Base-by-base conservation (phyloP, 2,113 vertebrate species). In the Holacanthus passer region DNA sequence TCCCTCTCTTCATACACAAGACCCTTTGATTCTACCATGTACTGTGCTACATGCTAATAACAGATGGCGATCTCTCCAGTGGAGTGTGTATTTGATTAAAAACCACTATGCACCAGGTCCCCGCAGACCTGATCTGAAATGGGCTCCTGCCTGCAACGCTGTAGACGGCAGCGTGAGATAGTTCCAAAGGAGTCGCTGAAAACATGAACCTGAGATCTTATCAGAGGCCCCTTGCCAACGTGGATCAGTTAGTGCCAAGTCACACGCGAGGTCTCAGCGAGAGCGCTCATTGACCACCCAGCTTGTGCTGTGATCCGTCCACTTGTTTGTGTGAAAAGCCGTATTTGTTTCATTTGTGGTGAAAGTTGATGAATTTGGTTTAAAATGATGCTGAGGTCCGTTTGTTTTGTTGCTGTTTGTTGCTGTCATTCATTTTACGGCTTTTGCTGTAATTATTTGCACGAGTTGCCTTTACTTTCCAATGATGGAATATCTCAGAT, bases 51-150 rank as follows among this genome's bases (percentile, higher is more conserved):
- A 39, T 86, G 88, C 84, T 88, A 88, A 84, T 90, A 77, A 65
- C 65, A 90, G 86, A 90, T 92, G 71, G 9, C 71, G 85, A 85
- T 92, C 91, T 90, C 41, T 81, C 50, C 78, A 60, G 85, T 31
- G 68, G 68, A 65, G 83, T 84, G 83, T 89, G 88, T 65, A 75
- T 91, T 90, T 89, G 63, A 89, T 93, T 92, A 83, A 88, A 88
- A 87, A 48, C 39, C 64, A 71, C 71, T 79, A 31, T 76, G 73
- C 77, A 48, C 45, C 32, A 55, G 9, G 65, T 79, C 74, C 71
- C 83, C 32, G 22, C 0, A 16, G 74, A 56, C 67, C 69, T 67
- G 39, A 55, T 77, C 59, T 75, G 73, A 74, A 68, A 52, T 35
- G 43, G 43, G 52, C 70, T 82, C 32, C 85, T 48, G 78, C 77